Evolutionary conservation across 1,140 invertebrate species (phyloP), one percentile per base, ranked within the genome.

Genomic region (Antheraea mylitta): DNA sequence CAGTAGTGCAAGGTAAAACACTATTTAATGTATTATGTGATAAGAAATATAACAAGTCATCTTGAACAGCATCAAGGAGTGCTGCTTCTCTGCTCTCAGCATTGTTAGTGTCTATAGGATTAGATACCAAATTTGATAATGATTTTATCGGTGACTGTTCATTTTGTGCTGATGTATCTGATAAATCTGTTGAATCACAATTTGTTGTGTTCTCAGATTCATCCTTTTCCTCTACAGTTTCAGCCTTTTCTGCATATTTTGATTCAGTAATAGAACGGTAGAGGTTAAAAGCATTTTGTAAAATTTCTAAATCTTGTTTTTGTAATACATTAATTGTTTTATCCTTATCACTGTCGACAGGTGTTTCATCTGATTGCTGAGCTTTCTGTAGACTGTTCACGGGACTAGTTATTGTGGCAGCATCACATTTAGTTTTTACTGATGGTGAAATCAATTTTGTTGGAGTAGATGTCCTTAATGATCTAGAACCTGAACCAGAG

Each of bases 111-210:
- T 94, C 93, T 60, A 94, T 92, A 66, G 94, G 93, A 83, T 93
- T 94, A 72, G 93, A 94, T 36, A 94, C 94, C 72, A 94, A 87
- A 85, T 94, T 94, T 68, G 94, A 94, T 53, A 94, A 84, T 71
- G 94, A 94, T 81, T 94, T 94, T 18, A 94, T 94, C 36, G 94
- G 94, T 18, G 94, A 94, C 71, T 94, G 93, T 70, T 94, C 93
- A 81, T 85, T 90, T 68, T 89, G 87, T 74, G 80, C 53, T 48
- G 84, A 87, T 69, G 79, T 75, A 60, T 85, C 80, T 8, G 88
- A 84, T 38, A 85, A 38, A 78, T 91, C 86, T 81, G 86, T 85
- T 58, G 87, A 64, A 48, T 83, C 80, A 70, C 83, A 83, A 68
- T 86, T 87, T 74, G 87, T 78, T 7, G 83, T 80, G 36, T 86